Base-by-base conservation (phyloP, 2,888 invertebrate species). In the Temnothorax ravouxi region DNA sequence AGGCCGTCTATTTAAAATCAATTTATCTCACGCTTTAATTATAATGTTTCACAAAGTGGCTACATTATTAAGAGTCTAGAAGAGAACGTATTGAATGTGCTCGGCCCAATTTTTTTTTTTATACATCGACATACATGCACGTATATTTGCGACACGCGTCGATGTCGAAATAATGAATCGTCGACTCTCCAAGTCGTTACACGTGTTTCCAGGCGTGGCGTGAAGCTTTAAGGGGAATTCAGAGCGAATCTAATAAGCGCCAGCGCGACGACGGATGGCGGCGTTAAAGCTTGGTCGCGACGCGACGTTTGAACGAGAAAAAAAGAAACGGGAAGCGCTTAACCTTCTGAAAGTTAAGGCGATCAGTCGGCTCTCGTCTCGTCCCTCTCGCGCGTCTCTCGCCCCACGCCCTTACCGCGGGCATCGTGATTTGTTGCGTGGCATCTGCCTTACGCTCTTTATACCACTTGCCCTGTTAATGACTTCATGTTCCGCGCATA, bases 311-410 rank as follows among this genome's bases (percentile, higher is more conserved):
- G 34, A 44, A 38, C 74, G 81, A 79, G 25, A 77, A 80, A 82
- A 54, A 41, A 79, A 29, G 47, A 50, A 86, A 62, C 81, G 64
- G 83, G 79, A 64, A 89, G 80, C 54, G 80, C 54, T 84, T 72
- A 76, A 66, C 67, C 25, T 61, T 50, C 50, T 38, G 67, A 59
- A 85, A 83, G 88, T 89, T 88, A 84, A 83, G 86, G 83, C 89
- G 88, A 89, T 89, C 89, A 84, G 88, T 87, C 88, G 86, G 76
- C 83, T 79, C 83, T 74, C 88, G 72, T 80, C 80, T 81, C 83
- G 21, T 59, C 13, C 25, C 62, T 52, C 38, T 38, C 38, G 25
- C 18, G n/a, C 76, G 13, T 25, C 25, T 29, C 44, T 21, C 13
- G 44, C 64, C 82, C 8, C 61, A 21, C 50, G 79, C 75, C 83